Evolutionary conservation across 2,888 invertebrate genomes (phyloP).

Genomic region (Cynaeus angustus): DNA sequence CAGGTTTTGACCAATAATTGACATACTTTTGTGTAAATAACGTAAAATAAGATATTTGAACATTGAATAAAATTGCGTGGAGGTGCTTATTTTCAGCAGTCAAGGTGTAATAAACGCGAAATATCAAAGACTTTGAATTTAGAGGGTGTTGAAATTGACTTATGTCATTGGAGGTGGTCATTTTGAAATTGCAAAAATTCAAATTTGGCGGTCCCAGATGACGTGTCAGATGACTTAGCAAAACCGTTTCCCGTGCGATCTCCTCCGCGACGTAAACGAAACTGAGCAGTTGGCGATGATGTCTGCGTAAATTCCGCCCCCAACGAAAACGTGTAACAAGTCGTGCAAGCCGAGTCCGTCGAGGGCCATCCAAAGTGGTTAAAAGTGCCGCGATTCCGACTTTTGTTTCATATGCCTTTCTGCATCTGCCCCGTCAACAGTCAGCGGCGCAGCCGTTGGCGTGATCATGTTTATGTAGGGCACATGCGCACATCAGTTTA

Average conservation of each 20-base stretch:
- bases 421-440: constrained; percentile 64
- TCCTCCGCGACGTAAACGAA: constrained; percentile 38
- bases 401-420: constrained; percentile 69
- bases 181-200: constrained; percentile 27
- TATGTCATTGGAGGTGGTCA: too few species aligned
- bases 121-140: too few species aligned
- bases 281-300: constrained; percentile 23
- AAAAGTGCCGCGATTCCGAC: constrained; percentile 62
- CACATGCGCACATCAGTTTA: constrained; percentile 60
- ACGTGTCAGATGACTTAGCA: constrained; percentile 44
- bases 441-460: constrained; percentile 59
- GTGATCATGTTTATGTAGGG: constrained; percentile 53
- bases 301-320: constrained; percentile 55
- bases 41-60: too few species aligned
- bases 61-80: too few species aligned
- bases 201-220: constrained; percentile 41
- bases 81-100: too few species aligned
- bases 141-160: too few species aligned
- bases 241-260: constrained; percentile 18
- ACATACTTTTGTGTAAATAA: too few species aligned
- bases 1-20: background rate
- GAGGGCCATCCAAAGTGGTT: constrained; percentile 57
- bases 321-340: constrained; percentile 44
- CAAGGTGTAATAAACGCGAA: too few species aligned
- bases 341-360: constrained; percentile 36